Evolutionary conservation across 2,113 vertebrate genomes (phyloP).

Genomic region (Chamaea fasciata): DNA sequence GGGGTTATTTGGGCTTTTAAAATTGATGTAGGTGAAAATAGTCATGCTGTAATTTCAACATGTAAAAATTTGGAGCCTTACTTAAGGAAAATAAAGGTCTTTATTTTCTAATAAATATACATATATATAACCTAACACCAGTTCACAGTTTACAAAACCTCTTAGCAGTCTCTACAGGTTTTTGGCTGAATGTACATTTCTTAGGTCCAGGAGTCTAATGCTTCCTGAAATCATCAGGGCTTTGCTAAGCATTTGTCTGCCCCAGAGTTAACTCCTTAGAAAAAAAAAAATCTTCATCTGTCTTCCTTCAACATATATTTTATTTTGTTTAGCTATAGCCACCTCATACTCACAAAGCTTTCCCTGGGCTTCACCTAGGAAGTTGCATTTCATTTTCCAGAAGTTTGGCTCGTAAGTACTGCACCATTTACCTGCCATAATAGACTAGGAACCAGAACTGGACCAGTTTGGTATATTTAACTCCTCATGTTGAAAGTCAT

Average conservation of each 20-base stretch:
- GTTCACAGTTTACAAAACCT: not conserved
- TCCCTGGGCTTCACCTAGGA: not conserved
- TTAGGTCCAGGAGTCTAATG: not conserved
- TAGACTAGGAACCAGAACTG: not conserved
- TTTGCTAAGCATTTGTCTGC: not conserved
- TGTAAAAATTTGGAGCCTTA: not conserved
- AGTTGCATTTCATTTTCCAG: not conserved
- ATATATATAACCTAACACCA: not conserved
- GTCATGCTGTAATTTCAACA: not conserved
- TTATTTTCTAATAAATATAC: not conserved
- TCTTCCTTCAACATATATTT: not conserved
- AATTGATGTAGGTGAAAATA: not conserved
- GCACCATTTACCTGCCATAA: not conserved
- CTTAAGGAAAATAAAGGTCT: not conserved
- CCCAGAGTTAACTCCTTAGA: not conserved
- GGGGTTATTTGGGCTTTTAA: not conserved
- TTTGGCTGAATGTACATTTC: not conserved
- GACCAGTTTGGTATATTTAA: not conserved
- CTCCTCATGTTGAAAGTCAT: not conserved
- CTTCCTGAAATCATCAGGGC: not conserved
- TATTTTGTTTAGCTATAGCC: not conserved
- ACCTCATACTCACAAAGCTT: not conserved
- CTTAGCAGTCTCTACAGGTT: not conserved
- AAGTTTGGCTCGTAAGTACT: not conserved
- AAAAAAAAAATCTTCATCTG: not conserved